Conservation (phyloP, 37 sponge, comb jelly and placozoan species). For the Ephydatia muelleri region DNA sequence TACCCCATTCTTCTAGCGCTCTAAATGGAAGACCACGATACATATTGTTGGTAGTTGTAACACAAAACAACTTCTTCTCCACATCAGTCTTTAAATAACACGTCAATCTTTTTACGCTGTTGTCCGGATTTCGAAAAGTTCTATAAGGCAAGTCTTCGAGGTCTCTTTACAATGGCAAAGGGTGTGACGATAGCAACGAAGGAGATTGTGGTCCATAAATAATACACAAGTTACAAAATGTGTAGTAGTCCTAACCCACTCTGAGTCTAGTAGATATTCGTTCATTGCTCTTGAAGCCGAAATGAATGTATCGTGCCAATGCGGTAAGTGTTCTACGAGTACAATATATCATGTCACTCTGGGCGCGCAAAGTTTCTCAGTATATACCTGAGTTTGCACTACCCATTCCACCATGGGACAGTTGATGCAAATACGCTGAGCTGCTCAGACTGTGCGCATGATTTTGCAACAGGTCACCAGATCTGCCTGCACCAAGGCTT, state of each 20-base stretch:
- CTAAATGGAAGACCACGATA: constrained; percentile 8
- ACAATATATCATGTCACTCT: too few species aligned
- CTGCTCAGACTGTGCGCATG: not conserved
- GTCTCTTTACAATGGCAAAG: constrained; percentile 45
- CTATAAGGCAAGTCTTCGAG: constrained; percentile 55
- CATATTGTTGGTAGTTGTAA: constrained; percentile 26
- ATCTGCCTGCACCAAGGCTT: not conserved
- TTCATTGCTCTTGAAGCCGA: constrained; percentile 71
- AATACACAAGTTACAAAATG: not conserved
- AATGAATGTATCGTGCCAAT: constrained; percentile 74
- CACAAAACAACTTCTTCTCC: constrained; percentile 60
- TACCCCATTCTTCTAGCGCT: constrained; percentile 92
- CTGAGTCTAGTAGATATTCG: constrained; percentile 78
- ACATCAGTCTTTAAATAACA: constrained; percentile 84
- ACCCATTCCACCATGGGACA: not conserved
- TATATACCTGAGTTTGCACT: not conserved
- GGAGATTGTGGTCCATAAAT: not conserved
- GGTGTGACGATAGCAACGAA: not conserved
- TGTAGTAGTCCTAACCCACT: constrained; percentile 29
- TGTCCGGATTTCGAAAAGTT: constrained; percentile 66
- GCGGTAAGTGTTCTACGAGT: not conserved
- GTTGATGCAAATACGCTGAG: not conserved
- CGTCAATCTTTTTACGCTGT: constrained; percentile 7
- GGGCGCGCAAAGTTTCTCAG: not conserved
- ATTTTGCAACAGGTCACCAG: not conserved